These are phyloP conservation scores for Drosophila azteca DNA, from an alignment of 1,140 invertebrate species.

Conservation along the genomic window DNA sequence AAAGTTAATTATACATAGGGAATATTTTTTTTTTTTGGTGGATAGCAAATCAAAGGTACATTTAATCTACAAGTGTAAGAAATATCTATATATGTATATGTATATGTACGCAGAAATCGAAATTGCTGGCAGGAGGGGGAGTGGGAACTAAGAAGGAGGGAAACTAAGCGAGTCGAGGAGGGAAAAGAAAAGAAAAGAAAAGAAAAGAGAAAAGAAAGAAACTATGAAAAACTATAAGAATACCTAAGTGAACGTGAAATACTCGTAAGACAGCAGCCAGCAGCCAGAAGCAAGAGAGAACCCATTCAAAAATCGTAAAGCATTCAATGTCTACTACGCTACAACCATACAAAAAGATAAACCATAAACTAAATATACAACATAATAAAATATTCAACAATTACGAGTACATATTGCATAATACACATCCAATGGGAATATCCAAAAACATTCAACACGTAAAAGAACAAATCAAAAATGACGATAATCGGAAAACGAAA, in stretches of 20 bases:
- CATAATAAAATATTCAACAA: constrained; percentile 29
- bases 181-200: constrained; percentile 10
- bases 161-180: constrained; percentile 26
- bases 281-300: constrained; percentile 22
- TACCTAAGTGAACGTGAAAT: constrained; percentile 48
- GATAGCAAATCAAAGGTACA: constrained; percentile 68
- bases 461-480: constrained; percentile 6
- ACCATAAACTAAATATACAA: constrained; percentile 23
- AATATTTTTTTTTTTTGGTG: constrained; percentile 57
- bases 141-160: too few relatives aligned
- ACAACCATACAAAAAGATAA: constrained; percentile 51
- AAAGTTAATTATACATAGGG: constrained; percentile 53
- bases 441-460: constrained; percentile 34
- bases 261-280: constrained; percentile 16
- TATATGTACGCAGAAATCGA: neutral
- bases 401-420: constrained; percentile 47
- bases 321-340: constrained; percentile 79
- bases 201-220: constrained; percentile 6
- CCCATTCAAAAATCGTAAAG: constrained; percentile 55
- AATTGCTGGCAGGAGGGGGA: neutral
- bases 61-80: constrained; percentile 40
- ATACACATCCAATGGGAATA: constrained; percentile 30
- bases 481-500: neutral
- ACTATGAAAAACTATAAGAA: constrained; percentile 34
- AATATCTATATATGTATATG: constrained; percentile 15